These are phyloP conservation scores for Orthosia gracilis DNA, from an alignment of 2,888 invertebrate species.

Conservation along the genomic window DNA sequence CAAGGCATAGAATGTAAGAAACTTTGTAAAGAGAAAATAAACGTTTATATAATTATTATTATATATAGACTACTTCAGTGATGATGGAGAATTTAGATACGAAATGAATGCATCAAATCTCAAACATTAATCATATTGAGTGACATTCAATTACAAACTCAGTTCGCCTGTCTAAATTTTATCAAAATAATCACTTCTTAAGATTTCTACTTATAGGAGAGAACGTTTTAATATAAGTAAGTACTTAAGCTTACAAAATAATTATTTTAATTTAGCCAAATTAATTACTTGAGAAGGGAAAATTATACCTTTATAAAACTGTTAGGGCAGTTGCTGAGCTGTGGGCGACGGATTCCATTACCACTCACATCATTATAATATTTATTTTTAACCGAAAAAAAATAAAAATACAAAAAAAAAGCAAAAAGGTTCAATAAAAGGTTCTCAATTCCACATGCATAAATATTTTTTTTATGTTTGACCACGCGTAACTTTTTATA, in stretches of 20 bases:
- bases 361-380: no score
- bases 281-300: background rate
- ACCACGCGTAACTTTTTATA: no score
- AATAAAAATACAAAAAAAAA: no score
- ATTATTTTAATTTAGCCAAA: conserved; percentile 4
- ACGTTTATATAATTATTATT: no score
- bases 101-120: conserved; percentile 41
- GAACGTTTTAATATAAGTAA: background rate
- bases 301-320: no score
- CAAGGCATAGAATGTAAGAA: no score
- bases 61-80: background rate
- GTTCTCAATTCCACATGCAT: no score
- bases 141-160: conserved; percentile 57
- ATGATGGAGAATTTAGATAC: conserved; percentile 8
- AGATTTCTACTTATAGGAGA: background rate
- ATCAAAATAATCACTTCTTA: conserved; percentile 9
- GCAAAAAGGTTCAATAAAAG: no score
- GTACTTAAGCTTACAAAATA: background rate
- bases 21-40: no score
- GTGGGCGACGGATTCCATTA: background rate
- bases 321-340: background rate
- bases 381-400: no score
- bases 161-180: conserved; percentile 12
- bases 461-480: no score
- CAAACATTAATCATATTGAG: conserved; percentile 49